Percentiles rank a stretch among this genome's conserved stretches.
phyloP scores from a whole-genome alignment of 2,113 vertebrate genomes.

The Oreamnos americanus region DNA sequence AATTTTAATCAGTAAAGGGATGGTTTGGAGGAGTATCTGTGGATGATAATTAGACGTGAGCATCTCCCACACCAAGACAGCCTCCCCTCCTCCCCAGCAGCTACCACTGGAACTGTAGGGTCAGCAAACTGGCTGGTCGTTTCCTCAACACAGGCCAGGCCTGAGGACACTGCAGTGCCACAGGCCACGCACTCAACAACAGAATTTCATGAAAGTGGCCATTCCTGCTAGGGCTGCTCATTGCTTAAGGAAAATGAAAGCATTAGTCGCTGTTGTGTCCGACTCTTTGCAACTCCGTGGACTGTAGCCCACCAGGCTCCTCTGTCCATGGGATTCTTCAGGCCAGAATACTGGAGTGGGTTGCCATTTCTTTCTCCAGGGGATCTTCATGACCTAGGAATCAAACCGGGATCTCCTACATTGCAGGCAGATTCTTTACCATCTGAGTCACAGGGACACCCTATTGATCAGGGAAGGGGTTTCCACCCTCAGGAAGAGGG shows the following conservation, averaged over 20 bases:
- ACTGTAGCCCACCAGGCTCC: neutral
- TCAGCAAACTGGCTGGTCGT: neutral
- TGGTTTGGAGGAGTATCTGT: neutral
- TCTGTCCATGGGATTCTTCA: neutral
- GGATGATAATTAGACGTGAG: conserved; percentile 23
- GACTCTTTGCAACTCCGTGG: neutral
- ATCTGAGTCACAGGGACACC: neutral
- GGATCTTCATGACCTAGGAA: neutral
- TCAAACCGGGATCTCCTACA: neutral
- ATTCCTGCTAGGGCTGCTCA: neutral
- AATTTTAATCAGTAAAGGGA: neutral
- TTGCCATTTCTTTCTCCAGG: neutral
- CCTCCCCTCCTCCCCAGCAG: neutral
- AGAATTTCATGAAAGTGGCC: neutral
- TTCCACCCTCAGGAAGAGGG: neutral
- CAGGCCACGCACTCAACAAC: neutral
- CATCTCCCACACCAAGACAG: neutral
- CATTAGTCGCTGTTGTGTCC: neutral
- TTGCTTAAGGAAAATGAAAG: neutral
- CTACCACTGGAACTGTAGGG: neutral
- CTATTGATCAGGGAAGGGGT: neutral
- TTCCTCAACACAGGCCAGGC: neutral
- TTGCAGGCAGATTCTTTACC: neutral
- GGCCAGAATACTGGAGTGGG: neutral
- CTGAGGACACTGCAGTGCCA: neutral